A percentile compares a stretch with the other conserved stretches of the same genome.
Conservation (phyloP, 2,113 vertebrate genomes). For the Notothenia rossii region DNA sequence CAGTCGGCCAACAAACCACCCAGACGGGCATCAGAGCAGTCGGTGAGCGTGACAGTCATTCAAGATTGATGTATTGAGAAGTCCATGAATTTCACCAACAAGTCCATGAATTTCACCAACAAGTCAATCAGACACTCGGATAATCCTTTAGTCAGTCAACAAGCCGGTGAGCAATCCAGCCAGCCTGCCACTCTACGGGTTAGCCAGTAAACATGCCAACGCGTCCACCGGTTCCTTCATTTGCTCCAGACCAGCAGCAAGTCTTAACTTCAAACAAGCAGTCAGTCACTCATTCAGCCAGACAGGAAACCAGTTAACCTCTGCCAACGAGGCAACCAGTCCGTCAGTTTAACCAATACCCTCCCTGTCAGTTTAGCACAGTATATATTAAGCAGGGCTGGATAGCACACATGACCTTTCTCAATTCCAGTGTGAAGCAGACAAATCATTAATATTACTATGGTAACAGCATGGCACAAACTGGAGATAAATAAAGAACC, state of each 20-base stretch:
- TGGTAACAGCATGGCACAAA: conserved; percentile 86
- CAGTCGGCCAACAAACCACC: conserved; percentile 33
- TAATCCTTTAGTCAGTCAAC: conserved; percentile 67
- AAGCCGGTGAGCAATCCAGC: conserved; percentile 58
- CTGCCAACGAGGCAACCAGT: conserved; percentile 64
- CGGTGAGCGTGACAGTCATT: conserved; percentile 57
- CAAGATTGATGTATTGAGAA: too few relatives aligned
- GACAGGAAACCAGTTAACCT: conserved; percentile 77
- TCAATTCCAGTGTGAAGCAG: conserved; percentile 66
- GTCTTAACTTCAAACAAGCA: conserved; percentile 64
- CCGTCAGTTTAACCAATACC: conserved; percentile 62
- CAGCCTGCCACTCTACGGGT: conserved; percentile 56
- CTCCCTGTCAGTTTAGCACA: conserved; percentile 62
- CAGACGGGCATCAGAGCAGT: conserved; percentile 33
- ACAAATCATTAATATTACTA: conserved; percentile 80
- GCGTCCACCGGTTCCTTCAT: conserved; percentile 52
- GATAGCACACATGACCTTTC: conserved; percentile 80
- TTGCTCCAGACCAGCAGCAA: conserved; percentile 46
- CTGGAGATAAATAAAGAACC: conserved; percentile 90
- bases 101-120: too few relatives aligned
- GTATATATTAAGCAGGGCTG: conserved; percentile 71
- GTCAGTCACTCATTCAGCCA: conserved; percentile 64
- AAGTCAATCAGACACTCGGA: conserved; percentile 57
- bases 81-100: too few relatives aligned
- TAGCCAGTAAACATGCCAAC: conserved; percentile 57